Conservation (phyloP, 1,140 invertebrate species). For the Pseudomyrmex dendroicus region DNA sequence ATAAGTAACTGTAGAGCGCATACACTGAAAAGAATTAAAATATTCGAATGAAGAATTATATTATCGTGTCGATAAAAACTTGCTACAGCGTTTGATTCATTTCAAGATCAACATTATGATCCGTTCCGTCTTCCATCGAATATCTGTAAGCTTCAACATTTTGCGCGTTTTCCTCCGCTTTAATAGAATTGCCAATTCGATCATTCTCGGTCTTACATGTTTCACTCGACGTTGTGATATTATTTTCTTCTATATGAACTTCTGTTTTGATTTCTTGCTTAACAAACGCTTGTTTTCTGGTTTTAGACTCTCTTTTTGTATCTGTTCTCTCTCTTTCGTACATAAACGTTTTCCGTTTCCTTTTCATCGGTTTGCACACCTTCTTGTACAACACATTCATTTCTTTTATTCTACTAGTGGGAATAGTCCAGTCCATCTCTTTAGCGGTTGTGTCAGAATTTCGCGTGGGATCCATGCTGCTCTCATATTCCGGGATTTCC, state of each 20-base stretch:
- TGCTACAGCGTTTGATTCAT: slow-evolving; percentile 69
- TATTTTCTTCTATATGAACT: neutral
- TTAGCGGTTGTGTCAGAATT: slow-evolving; percentile 79
- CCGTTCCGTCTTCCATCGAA: slow-evolving; percentile 36
- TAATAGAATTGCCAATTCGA: slow-evolving; percentile 30
- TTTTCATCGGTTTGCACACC: slow-evolving; percentile 83
- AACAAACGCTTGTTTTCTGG: slow-evolving; percentile 75
- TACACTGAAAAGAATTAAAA: slow-evolving; percentile 65
- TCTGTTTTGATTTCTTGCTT: slow-evolving; percentile 74
- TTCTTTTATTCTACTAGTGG: slow-evolving; percentile 84
- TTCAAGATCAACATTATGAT: slow-evolving; percentile 41
- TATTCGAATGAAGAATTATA: slow-evolving; percentile 67
- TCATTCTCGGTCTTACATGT: slow-evolving; percentile 25
- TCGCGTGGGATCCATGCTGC: slow-evolving; percentile 89
- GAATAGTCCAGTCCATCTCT: slow-evolving; percentile 87
- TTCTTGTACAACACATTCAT: slow-evolving; percentile 86
- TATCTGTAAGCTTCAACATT: slow-evolving; percentile 59
- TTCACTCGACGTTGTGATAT: slow-evolving; percentile 22
- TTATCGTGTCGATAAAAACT: slow-evolving; percentile 60
- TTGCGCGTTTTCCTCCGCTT: slow-evolving; percentile 52
- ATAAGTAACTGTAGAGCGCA: slow-evolving; percentile 62
- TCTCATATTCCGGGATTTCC: slow-evolving; percentile 90
- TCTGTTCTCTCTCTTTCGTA: slow-evolving; percentile 82
- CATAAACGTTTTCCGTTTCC: slow-evolving; percentile 84
- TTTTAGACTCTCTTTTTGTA: slow-evolving; percentile 72